Evolutionary conservation across 2,888 invertebrate genomes (phyloP).

Genomic region (Euclidia mi): DNA sequence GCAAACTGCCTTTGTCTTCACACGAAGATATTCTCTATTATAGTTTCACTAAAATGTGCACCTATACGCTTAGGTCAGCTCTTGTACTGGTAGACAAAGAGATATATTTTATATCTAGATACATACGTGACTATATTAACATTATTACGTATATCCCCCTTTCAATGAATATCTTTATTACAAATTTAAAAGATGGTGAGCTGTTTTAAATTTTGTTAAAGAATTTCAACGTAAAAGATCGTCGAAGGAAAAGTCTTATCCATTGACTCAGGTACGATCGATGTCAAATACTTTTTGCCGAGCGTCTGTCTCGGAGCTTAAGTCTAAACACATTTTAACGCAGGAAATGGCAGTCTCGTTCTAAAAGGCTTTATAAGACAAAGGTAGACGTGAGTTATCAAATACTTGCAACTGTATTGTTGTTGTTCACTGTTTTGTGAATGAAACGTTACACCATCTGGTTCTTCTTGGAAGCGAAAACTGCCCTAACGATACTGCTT

Average conservation of each 20-base stretch:
- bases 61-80: not conserved
- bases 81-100: not conserved
- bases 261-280: not conserved
- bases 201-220: not conserved
- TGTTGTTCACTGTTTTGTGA: slow-evolving; percentile 16
- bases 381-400: not conserved
- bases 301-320: slow-evolving; percentile 1
- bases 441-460: slow-evolving; percentile 25
- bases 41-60: slow-evolving; percentile 4
- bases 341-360: not conserved
- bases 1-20: slow-evolving; percentile 27
- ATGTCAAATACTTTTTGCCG: slow-evolving; percentile 6
- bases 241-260: slow-evolving; percentile 6
- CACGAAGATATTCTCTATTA: slow-evolving; percentile 18
- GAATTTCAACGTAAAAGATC: not conserved
- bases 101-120: too few species aligned
- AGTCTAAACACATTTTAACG: slow-evolving; percentile 4
- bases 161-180: not conserved
- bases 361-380: not conserved
- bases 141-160: too few species aligned
- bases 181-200: not conserved
- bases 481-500: slow-evolving; percentile 51
- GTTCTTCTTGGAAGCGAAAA: slow-evolving; percentile 44
- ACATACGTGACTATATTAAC: too few species aligned
- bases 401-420: too few species aligned